Percentiles rank a stretch among this genome's conserved stretches.
Evolutionary conservation across 2,797 vertebrate genomes (phyloP).

Genomic region (Petrocephalus sullivani): DNA sequence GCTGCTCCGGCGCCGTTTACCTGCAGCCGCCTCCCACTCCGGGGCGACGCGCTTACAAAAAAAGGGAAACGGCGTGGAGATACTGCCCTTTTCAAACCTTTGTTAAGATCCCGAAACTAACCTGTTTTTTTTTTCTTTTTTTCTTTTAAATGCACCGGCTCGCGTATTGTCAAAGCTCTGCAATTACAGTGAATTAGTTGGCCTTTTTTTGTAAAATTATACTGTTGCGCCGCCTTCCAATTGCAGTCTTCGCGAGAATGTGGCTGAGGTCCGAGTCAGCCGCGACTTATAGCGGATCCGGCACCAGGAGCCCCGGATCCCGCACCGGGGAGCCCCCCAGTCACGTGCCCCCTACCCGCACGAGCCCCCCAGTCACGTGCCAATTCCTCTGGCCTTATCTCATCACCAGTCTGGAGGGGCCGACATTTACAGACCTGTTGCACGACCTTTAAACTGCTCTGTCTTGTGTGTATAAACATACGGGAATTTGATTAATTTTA

Average conservation of each 20-base stretch:
- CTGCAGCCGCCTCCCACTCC: not conserved
- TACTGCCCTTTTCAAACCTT: not conserved
- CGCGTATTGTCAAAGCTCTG: not conserved
- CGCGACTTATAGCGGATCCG: not conserved
- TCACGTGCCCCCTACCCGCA: not conserved
- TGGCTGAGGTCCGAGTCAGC: not conserved
- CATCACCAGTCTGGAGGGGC: not conserved
- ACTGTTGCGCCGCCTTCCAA: not conserved
- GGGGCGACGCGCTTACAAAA: not conserved
- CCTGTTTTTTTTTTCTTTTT: not conserved
- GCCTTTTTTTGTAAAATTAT: not conserved
- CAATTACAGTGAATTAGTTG: not conserved
- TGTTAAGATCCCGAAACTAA: not conserved
- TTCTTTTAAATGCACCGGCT: not conserved
- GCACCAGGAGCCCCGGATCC: not conserved
- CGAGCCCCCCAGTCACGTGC: not conserved
- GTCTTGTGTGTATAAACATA: not conserved
- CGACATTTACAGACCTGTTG: not conserved
- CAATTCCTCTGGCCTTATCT: constrained; percentile 9
- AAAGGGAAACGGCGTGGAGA: not conserved
- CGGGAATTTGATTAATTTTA: not conserved
- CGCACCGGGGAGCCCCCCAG: not conserved
- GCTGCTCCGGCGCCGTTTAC: not conserved
- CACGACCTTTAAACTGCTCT: not conserved
- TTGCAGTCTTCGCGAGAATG: not conserved